Conservation (phyloP, 2,888 invertebrate genomes). For the Melieria picta region DNA sequence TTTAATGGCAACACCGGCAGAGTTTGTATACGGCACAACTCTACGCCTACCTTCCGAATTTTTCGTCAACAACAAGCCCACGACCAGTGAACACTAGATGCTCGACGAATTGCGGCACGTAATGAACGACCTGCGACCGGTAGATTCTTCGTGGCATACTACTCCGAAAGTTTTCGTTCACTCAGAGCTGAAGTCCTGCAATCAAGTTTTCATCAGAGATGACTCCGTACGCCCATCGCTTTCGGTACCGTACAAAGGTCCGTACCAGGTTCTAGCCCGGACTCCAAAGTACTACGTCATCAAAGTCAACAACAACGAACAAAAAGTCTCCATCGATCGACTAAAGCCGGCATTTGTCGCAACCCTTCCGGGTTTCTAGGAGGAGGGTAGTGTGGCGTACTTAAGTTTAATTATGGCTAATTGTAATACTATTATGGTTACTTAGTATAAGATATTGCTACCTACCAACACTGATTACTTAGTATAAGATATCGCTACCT, state of each 20-base stretch:
- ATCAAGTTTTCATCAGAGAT: conserved; percentile 43
- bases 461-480: too few relatives aligned
- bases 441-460: too few relatives aligned
- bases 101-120: background rate
- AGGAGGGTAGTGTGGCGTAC: conserved; percentile 14
- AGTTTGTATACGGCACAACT: conserved; percentile 19
- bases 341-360: conserved; percentile 9
- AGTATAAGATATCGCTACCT: too few relatives aligned
- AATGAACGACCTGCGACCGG: too few relatives aligned
- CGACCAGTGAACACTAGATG: background rate
- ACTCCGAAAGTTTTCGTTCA: background rate
- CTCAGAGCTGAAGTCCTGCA: conserved; percentile 19
- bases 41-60: conserved; percentile 18
- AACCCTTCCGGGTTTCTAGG: conserved; percentile 11
- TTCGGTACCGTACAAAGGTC: conserved; percentile 42
- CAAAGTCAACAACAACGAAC: background rate
- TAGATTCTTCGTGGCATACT: conserved; percentile 11
- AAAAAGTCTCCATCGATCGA: conserved; percentile 17
- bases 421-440: too few relatives aligned
- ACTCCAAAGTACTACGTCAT: conserved; percentile 17
- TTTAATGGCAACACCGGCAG: conserved; percentile 44
- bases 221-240: conserved; percentile 42
- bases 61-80: background rate
- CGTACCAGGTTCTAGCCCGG: conserved; percentile 38
- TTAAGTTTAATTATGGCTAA: too few relatives aligned